phyloP scores from a whole-genome alignment of 2,888 invertebrate genomes.

The Pyrocoelia pectoralis region DNA sequence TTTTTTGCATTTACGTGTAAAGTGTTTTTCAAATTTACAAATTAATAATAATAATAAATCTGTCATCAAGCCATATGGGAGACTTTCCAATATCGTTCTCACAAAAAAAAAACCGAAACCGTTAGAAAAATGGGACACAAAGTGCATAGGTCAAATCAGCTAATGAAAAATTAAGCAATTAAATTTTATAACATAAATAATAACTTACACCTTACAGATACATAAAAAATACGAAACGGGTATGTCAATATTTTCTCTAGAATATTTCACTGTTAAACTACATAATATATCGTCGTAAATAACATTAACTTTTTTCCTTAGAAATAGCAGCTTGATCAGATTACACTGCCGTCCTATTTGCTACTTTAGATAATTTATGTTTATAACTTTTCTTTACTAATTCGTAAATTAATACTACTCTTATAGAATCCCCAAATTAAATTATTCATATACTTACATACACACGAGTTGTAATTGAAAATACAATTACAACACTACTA shows the following conservation, averaged over 20 bases:
- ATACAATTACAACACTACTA: no score
- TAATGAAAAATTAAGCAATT: conserved; percentile 15
- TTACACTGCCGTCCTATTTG: conserved; percentile 4
- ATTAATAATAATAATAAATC: conserved; percentile 11
- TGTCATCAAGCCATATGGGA: conserved; percentile 13
- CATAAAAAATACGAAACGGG: conserved; percentile 9
- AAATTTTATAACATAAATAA: conserved; percentile 18
- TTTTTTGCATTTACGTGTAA: not conserved
- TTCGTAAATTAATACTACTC: not conserved
- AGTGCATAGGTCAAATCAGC: conserved; percentile 18
- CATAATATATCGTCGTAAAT: conserved; percentile 10
- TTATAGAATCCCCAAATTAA: no score
- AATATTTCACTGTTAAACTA: conserved; percentile 11
- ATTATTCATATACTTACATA: no score
- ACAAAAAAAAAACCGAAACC: conserved; percentile 12
- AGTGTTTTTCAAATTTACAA: not conserved
- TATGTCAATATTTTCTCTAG: conserved; percentile 6
- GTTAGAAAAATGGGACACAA: conserved; percentile 18
- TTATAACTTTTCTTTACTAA: not conserved
- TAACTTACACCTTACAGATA: conserved; percentile 9
- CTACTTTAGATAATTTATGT: conserved; percentile 7
- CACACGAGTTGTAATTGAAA: no score
- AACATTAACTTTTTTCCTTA: not conserved
- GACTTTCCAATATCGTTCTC: conserved; percentile 14
- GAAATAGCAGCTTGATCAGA: conserved; percentile 3